A percentile compares a stretch with the other conserved stretches of the same genome.
phyloP scores from a whole-genome alignment of 2,113 vertebrate species.

The Oncorhynchus mykiss region DNA sequence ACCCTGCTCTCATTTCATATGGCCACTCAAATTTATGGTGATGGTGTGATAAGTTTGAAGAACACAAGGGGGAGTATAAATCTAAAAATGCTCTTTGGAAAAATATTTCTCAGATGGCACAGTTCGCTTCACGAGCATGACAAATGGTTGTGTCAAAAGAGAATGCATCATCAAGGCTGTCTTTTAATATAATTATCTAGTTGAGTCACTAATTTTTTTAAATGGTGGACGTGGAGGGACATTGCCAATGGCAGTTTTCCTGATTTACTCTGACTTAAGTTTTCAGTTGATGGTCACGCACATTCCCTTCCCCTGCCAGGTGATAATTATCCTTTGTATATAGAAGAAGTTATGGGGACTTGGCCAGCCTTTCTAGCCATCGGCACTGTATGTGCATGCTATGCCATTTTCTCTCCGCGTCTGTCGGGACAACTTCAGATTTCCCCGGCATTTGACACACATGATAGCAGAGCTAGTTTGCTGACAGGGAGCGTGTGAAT shows the following conservation, averaged over 20 bases:
- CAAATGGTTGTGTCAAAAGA: constrained; percentile 57
- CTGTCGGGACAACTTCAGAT: neutral
- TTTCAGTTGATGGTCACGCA: neutral
- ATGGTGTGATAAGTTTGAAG: too few relatives aligned
- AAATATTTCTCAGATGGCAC: constrained; percentile 48
- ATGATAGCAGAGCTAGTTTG: neutral
- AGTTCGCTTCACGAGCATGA: constrained; percentile 52
- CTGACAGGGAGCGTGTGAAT: neutral
- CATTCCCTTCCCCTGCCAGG: neutral
- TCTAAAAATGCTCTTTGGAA: constrained; percentile 20
- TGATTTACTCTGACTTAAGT: neutral
- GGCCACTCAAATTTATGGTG: too few relatives aligned
- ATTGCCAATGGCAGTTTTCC: constrained; percentile 1
- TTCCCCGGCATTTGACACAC: constrained; percentile 12
- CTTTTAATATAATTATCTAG: constrained; percentile 68
- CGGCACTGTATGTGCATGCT: neutral
- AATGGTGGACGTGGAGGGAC: constrained; percentile 4
- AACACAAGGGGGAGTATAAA: too few relatives aligned
- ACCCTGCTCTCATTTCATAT: too few relatives aligned
- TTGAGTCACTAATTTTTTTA: constrained; percentile 54
- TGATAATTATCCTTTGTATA: too few relatives aligned
- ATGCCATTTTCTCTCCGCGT: neutral
- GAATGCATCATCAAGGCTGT: constrained; percentile 51
- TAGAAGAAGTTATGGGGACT: neutral
- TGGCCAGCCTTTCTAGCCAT: neutral